Evolutionary conservation across 2,113 vertebrate species (phyloP).

Genomic region (Gymnobelideus leadbeateri): DNA sequence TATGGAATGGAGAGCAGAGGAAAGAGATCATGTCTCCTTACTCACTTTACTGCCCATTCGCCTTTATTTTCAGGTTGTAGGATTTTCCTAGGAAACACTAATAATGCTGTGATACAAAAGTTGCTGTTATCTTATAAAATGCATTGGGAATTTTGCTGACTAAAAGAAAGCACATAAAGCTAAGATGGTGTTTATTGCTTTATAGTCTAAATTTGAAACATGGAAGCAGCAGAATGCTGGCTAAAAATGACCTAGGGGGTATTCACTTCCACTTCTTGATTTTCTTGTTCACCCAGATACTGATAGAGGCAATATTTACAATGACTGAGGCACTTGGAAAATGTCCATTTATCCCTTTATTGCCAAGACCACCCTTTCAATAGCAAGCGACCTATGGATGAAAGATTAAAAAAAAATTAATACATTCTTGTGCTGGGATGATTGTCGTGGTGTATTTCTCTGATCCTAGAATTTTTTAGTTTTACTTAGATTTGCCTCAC

Average conservation of each 20-base stretch:
- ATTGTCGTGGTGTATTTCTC: background rate
- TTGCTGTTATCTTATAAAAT: background rate
- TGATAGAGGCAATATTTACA: constrained; percentile 21
- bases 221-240: constrained; percentile 5
- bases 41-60: background rate
- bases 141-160: constrained; percentile 12
- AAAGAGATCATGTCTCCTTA: background rate
- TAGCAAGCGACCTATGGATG: background rate
- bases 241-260: constrained; percentile 5
- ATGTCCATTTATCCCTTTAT: background rate
- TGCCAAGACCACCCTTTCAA: background rate
- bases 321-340: constrained; percentile 5
- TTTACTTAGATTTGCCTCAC: background rate
- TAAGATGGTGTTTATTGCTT: constrained; percentile 6
- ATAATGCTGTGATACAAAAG: constrained; percentile 45
- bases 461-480: background rate
- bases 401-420: background rate
- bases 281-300: constrained; percentile 42
- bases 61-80: background rate
- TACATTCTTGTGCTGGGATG: background rate
- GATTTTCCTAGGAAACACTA: constrained; percentile 21
- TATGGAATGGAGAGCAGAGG: background rate
- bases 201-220: constrained; percentile 40
- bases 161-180: background rate
- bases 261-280: constrained; percentile 3